These are phyloP conservation scores for Paramormyrops hopkinsi DNA, from an alignment of 2,797 vertebrate genomes.

Conservation along the genomic window DNA sequence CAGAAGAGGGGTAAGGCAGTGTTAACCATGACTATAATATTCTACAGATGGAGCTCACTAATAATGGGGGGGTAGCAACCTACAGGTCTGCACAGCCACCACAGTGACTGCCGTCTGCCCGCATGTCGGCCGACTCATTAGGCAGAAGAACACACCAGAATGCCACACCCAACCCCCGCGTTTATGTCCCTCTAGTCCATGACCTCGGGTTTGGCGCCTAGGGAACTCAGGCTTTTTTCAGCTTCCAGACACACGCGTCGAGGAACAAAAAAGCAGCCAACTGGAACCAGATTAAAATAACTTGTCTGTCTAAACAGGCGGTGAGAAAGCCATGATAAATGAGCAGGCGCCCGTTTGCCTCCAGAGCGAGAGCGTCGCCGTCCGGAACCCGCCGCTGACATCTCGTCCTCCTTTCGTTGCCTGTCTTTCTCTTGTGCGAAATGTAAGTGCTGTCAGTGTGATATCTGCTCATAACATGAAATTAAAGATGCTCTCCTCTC, in stretches of 20 bases:
- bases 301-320: background rate
- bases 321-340: background rate
- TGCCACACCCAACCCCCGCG: background rate
- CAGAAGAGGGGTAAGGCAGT: background rate
- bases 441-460: background rate
- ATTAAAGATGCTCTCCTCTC: slow-evolving; percentile 21
- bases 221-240: background rate
- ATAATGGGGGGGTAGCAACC: background rate
- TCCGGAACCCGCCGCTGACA: background rate
- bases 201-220: background rate
- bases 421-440: background rate
- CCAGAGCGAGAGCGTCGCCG: background rate
- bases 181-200: background rate
- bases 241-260: background rate
- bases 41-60: background rate
- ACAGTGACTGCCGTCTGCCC: background rate
- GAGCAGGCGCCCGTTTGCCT: background rate
- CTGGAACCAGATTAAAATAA: slow-evolving; percentile 17
- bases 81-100: background rate
- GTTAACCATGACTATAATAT: background rate
- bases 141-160: background rate
- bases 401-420: background rate
- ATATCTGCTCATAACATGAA: slow-evolving; percentile 26
- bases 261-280: background rate
- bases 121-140: background rate